Base-by-base conservation (phyloP, 2,797 vertebrate genomes). In the Mormyrus proboscirostris region DNA sequence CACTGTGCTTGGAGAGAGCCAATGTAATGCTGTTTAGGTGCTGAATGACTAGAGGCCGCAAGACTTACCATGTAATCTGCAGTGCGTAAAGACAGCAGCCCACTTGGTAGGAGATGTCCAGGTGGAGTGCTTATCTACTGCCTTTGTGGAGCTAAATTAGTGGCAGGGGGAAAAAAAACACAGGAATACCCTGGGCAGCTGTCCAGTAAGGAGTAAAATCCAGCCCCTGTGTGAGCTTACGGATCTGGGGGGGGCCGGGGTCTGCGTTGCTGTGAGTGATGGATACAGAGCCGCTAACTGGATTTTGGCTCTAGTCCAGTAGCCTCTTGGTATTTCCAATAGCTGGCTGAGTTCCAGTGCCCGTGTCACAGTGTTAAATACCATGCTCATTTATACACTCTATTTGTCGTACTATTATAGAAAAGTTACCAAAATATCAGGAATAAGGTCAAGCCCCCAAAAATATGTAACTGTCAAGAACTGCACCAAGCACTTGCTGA, bases 221-320 rank as follows among this genome's bases (percentile, higher is more conserved):
- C 85, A 86, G 7, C 19, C 9, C 55, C 29, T 57, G 29, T 33
- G 14, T 86, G 25, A 86, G 90, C 92, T 92, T 16, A 93, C 92
- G 92, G 92, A 93, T 93, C 93, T 83, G 89, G 87, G 14, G 87
- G 82, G 16, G 87, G 86, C 16, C 85, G 69, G 53, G 16, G 16
- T 83, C 91, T 92, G 92, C 92, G 92, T 92, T 93, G 93, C 95
- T 95, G 93, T 93, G 94, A 94, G 94, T 95, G 92, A 95, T 93
- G 95, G 92, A 93, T 94, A 93, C 92, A 91, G 41, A 79, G 73
- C 62, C 9, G 49, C 89, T 93, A 90, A 92, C 93, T 88, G 93
- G 93, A 93, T 94, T 94, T 94, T 94, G 94, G 94, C n/a, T 93
- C 94, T 86, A 29, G 87, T 94, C 94, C 94, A 94, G 93, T 91